Conservation (phyloP, 1,140 invertebrate genomes). For the Lamellibrachia luymesi region DNA sequence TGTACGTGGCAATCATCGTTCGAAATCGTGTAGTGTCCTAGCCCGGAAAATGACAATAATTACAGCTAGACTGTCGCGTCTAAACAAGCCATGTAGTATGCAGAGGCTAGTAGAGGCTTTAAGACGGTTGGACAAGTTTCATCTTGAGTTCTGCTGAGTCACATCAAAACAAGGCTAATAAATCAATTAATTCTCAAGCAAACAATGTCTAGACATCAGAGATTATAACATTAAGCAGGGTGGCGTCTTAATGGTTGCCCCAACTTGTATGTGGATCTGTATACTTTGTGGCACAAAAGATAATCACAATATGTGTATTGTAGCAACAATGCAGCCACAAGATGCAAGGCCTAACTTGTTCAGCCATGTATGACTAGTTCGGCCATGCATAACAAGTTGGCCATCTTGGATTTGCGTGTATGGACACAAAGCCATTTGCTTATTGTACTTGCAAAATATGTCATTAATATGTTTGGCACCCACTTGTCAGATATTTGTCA, state of each 20-base stretch:
- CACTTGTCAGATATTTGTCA: too few relatives aligned
- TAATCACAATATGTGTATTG: not conserved
- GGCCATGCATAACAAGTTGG: not conserved
- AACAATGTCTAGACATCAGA: not conserved
- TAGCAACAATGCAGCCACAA: not conserved
- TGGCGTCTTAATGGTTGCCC: too few relatives aligned
- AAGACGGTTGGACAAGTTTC: not conserved
- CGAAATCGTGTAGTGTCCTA: too few relatives aligned
- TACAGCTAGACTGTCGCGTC: too few relatives aligned
- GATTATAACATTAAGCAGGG: not conserved
- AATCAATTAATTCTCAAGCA: not conserved
- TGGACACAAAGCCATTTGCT: not conserved
- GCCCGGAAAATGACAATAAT: too few relatives aligned
- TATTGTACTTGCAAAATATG: too few relatives aligned
- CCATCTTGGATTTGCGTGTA: not conserved
- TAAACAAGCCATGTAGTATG: too few relatives aligned
- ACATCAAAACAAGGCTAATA: not conserved
- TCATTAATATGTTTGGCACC: too few relatives aligned
- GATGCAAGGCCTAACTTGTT: not conserved
- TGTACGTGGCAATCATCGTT: too few relatives aligned
- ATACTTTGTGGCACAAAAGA: not conserved
- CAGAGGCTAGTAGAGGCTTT: not conserved
- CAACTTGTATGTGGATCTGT: not conserved
- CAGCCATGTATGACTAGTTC: not conserved
- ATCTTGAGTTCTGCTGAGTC: not conserved